Evolutionary conservation across 2,113 vertebrate species (phyloP).

Genomic region (Hymenochirus boettgeri): DNA sequence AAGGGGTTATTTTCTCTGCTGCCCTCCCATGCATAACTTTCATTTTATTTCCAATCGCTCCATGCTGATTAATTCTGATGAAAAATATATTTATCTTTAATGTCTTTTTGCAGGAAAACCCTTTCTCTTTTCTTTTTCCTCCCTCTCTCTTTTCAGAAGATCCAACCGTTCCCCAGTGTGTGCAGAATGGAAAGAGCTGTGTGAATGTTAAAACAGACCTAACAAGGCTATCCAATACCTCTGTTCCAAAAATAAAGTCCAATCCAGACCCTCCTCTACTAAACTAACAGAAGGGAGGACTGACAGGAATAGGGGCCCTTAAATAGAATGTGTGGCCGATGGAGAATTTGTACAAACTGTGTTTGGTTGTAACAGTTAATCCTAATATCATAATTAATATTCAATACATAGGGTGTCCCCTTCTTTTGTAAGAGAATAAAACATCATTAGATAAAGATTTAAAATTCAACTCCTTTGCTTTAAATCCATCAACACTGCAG

Average conservation of each 20-base stretch:
- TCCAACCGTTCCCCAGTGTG: constrained; percentile 16
- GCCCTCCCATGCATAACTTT: constrained; percentile 42
- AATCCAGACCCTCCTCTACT: constrained; percentile 69
- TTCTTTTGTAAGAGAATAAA: too few species aligned
- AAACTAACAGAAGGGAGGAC: constrained; percentile 22
- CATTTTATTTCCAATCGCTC: constrained; percentile 27
- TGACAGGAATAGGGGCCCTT: constrained; percentile 47
- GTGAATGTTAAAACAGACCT: constrained; percentile 87
- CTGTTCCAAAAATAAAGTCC: constrained; percentile 96
- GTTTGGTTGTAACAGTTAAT: background rate
- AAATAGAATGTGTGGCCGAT: constrained; percentile 45
- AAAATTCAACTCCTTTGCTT: too few species aligned
- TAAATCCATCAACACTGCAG: too few species aligned
- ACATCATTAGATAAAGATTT: too few species aligned
- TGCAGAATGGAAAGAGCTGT: constrained; percentile 45
- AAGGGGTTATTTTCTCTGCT: constrained; percentile 17
- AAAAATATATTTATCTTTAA: constrained; percentile 49
- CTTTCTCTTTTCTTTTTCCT: constrained; percentile 36
- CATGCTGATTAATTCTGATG: constrained; percentile 48
- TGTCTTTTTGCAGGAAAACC: constrained; percentile 38
- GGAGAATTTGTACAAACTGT: background rate
- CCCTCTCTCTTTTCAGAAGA: background rate
- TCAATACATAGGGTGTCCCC: too few species aligned
- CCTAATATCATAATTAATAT: too few species aligned
- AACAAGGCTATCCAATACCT: constrained; percentile 93